Evolutionary conservation across 2,888 invertebrate genomes (phyloP).

Genomic region (Melieria crassipennis): DNA sequence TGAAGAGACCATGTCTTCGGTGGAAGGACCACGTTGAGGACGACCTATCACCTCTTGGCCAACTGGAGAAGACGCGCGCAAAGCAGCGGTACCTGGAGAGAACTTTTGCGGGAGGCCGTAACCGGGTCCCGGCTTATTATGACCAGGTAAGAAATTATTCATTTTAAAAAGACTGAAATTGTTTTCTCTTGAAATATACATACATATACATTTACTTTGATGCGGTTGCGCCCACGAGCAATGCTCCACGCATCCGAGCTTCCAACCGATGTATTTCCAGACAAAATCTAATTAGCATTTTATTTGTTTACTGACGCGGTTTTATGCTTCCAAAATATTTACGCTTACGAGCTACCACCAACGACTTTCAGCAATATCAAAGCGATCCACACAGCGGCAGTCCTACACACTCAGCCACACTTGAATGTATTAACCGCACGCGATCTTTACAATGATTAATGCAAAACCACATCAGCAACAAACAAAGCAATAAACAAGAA

Average conservation of each 20-base stretch:
- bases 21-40: too few relatives aligned
- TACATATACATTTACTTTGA: constrained; percentile 27
- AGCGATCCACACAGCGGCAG: constrained; percentile 32
- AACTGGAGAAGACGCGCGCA: too few relatives aligned
- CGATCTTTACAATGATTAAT: constrained; percentile 50
- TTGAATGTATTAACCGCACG: constrained; percentile 49
- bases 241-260: background rate
- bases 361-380: constrained; percentile 39
- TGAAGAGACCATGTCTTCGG: too few relatives aligned
- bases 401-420: constrained; percentile 30
- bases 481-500: constrained; percentile 11
- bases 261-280: background rate
- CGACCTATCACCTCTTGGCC: too few relatives aligned
- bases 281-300: constrained; percentile 46
- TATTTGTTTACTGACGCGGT: constrained; percentile 52
- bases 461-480: constrained; percentile 41
- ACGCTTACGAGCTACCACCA: constrained; percentile 41
- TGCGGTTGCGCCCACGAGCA: constrained; percentile 30
- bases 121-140: too few relatives aligned
- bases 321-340: constrained; percentile 53
- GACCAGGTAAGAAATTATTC: too few relatives aligned
- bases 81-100: too few relatives aligned
- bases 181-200: too few relatives aligned
- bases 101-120: too few relatives aligned
- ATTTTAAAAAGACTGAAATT: too few relatives aligned